Evolutionary conservation across 92 coral and sea anemone genomes (phyloP).

Genomic region (Zoanthus gigantus): DNA sequence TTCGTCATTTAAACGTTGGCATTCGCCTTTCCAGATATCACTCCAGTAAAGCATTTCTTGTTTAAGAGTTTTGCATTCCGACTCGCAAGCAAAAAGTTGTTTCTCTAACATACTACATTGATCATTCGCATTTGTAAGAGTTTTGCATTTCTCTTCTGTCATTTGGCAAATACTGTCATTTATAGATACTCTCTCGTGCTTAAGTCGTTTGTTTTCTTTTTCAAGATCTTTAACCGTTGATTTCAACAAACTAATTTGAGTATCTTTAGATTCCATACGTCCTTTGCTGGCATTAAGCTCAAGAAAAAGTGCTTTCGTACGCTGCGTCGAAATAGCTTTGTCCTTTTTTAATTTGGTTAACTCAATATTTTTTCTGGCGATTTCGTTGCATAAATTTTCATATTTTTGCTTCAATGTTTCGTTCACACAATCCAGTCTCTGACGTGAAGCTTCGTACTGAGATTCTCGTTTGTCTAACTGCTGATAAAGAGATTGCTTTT

Average conservation of each 20-base stretch:
- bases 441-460: not conserved
- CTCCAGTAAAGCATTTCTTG: conserved; percentile 37
- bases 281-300: conserved; percentile 40
- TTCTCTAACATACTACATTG: conserved; percentile 21
- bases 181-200: conserved; percentile 25
- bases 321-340: not conserved
- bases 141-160: conserved; percentile 33
- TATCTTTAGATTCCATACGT: conserved; percentile 34
- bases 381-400: conserved; percentile 3
- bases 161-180: conserved; percentile 8
- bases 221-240: conserved; percentile 43
- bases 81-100: conserved; percentile 1
- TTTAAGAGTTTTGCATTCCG: conserved; percentile 27
- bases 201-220: conserved; percentile 36
- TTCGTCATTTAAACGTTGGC: conserved; percentile 22
- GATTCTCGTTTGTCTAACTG: not conserved
- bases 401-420: conserved; percentile 32
- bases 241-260: conserved; percentile 26
- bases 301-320: conserved; percentile 10
- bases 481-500: conserved; percentile 10
- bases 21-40: conserved; percentile 42
- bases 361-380: not conserved
- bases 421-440: not conserved
- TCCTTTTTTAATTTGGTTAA: conserved; percentile 4
- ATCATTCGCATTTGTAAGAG: conserved; percentile 1